A percentile compares a stretch with the other conserved stretches of the same genome.
These are phyloP conservation scores for Drosophila hydei DNA, from an alignment of 1,140 invertebrate species.

Conservation along the genomic window DNA sequence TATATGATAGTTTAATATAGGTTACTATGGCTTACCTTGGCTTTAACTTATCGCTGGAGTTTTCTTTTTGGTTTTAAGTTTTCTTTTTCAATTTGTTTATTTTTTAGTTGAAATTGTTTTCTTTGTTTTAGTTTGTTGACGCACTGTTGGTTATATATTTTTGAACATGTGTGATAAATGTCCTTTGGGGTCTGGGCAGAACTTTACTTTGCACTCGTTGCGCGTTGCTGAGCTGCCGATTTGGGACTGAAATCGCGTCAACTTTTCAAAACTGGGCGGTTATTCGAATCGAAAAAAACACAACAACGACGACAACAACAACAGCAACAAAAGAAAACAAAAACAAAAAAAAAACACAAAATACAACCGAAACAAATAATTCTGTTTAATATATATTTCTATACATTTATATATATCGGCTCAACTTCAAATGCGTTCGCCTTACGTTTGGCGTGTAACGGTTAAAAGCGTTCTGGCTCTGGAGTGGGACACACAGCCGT, in stretches of 20 bases:
- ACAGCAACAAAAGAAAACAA: conserved; percentile 10
- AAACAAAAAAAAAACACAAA: background rate
- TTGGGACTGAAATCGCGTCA: conserved; percentile 12
- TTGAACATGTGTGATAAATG: background rate
- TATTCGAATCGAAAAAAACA: conserved; percentile 11
- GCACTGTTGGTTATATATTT: conserved; percentile 11
- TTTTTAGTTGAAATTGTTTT: background rate
- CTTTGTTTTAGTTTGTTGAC: background rate
- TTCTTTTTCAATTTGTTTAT: background rate
- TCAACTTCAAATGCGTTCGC: background rate
- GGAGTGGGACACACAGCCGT: conserved; percentile 41
- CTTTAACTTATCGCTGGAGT: background rate
- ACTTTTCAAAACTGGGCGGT: background rate
- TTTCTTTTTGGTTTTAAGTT: background rate
- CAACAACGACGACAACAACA: background rate
- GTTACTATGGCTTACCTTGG: background rate
- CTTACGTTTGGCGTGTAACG: background rate
- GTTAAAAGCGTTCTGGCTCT: conserved; percentile 1
- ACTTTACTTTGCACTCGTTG: conserved; percentile 30
- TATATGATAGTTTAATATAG: background rate
- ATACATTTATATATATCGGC: background rate
- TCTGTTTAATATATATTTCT: background rate
- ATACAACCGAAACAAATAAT: background rate
- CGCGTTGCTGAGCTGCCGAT: conserved; percentile 16
- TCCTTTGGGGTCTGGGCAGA: conserved; percentile 41